Evolutionary conservation across 2,888 invertebrate species (phyloP).

Genomic region (Prosapia bicincta): DNA sequence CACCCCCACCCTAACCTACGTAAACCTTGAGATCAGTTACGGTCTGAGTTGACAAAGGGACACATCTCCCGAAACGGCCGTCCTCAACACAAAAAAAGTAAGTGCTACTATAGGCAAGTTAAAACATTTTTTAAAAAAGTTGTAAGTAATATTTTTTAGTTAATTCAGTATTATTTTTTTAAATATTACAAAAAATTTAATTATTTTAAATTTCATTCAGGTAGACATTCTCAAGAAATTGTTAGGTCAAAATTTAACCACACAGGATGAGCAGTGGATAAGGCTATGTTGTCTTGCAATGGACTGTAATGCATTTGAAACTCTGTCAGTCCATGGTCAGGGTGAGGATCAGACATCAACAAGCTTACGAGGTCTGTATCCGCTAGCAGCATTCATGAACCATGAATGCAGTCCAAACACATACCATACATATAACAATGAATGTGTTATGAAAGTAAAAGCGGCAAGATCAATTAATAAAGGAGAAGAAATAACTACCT

Average conservation of each 20-base stretch:
- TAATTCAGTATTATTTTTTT: no score
- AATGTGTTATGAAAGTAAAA: conserved; percentile 57
- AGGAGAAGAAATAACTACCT: conserved; percentile 61
- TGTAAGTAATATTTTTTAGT: no score
- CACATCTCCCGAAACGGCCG: no score
- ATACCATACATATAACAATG: conserved; percentile 54
- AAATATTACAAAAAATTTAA: not conserved
- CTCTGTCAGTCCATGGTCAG: conserved; percentile 36
- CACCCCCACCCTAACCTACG: no score
- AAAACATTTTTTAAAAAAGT: no score
- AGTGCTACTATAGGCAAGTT: no score
- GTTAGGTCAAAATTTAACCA: conserved; percentile 50
- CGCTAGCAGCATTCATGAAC: conserved; percentile 64
- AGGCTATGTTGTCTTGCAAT: conserved; percentile 56
- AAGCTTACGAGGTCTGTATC: conserved; percentile 62
- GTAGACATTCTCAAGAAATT: conserved; percentile 52
- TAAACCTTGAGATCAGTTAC: no score
- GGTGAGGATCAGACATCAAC: conserved; percentile 39
- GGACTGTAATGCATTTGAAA: conserved; percentile 68
- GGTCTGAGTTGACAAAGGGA: no score
- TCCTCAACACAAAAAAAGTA: no score
- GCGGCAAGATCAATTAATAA: conserved; percentile 57
- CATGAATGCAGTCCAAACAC: conserved; percentile 68
- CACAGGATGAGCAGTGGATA: conserved; percentile 58
- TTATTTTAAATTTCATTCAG: conserved; percentile 36